A percentile compares a stretch with the other conserved stretches of the same genome.
Evolutionary conservation across 1,140 invertebrate species (phyloP).

Genomic region (Orussus abietinus): DNA sequence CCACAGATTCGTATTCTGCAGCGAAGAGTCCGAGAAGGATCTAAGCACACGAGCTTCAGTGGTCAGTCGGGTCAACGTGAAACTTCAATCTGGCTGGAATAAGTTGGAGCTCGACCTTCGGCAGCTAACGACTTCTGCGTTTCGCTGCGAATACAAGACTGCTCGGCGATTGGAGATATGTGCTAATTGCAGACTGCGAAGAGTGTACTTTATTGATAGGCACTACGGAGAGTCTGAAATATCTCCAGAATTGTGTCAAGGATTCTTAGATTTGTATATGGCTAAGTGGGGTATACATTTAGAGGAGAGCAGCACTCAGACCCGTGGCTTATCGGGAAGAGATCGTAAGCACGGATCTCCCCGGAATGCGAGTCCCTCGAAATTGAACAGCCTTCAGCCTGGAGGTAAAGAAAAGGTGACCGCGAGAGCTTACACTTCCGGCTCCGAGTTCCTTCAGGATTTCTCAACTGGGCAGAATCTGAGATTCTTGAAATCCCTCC

Average conservation of each 20-base stretch:
- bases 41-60: conserved; percentile 9
- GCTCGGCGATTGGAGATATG: conserved; percentile 29
- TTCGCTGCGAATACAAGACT: conserved; percentile 25
- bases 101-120: conserved; percentile 33
- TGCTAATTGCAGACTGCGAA: conserved; percentile 32
- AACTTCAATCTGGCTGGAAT: conserved; percentile 35
- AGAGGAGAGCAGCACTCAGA: conserved; percentile 29
- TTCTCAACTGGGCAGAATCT: too few species aligned
- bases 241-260: conserved; percentile 23
- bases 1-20: conserved; percentile 18
- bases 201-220: conserved; percentile 35
- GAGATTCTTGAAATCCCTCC: too few species aligned
- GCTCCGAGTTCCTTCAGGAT: too few species aligned
- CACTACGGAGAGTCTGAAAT: conserved; percentile 32
- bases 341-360: too few species aligned
- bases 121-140: conserved; percentile 23
- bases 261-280: conserved; percentile 37
- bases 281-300: conserved; percentile 33
- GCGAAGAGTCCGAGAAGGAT: conserved; percentile 14
- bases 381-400: too few species aligned
- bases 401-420: too few species aligned
- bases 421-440: too few species aligned
- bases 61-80: conserved; percentile 12
- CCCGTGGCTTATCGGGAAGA: too few species aligned
- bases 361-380: too few species aligned